Conservation (phyloP, 2,888 invertebrate species). For the Amphipoea lucens region DNA sequence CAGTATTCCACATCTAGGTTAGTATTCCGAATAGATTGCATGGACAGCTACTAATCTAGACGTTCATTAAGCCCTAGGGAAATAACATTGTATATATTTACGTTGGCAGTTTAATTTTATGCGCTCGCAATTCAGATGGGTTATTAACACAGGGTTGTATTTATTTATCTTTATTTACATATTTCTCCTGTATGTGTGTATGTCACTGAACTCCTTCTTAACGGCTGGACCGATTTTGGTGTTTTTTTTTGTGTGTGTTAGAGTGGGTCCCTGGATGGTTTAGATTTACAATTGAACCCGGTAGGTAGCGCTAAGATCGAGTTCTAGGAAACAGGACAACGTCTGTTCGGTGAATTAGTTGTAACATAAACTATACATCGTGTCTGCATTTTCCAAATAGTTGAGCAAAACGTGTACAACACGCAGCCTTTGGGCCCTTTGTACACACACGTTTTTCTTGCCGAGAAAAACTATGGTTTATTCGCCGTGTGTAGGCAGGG, state of each 20-base stretch:
- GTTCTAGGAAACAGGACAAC: too few relatives aligned
- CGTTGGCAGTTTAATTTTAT: conserved; percentile 32
- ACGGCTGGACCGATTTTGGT: not conserved
- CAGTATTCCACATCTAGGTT: conserved; percentile 44
- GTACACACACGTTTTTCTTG: too few relatives aligned
- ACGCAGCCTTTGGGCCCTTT: too few relatives aligned
- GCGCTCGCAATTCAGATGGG: conserved; percentile 1
- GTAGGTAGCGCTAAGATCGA: too few relatives aligned
- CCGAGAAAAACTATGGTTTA: too few relatives aligned
- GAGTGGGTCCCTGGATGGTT: too few relatives aligned
- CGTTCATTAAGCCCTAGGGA: conserved; percentile 44
- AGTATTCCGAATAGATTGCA: conserved; percentile 56
- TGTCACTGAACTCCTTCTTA: not conserved
- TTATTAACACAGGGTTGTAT: not conserved
- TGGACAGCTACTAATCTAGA: conserved; percentile 49
- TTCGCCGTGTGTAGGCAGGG: too few relatives aligned
- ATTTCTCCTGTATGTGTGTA: not conserved
- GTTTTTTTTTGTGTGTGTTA: not conserved
- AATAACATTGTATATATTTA: conserved; percentile 35
- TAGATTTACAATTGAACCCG: too few relatives aligned
- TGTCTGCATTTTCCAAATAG: too few relatives aligned
- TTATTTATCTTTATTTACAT: conserved; percentile 3
- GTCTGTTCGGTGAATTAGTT: too few relatives aligned
- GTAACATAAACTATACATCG: too few relatives aligned
- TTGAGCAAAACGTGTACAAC: too few relatives aligned